Conservation (phyloP, 2,797 vertebrate species). For the Pithecia hirsuta region DNA sequence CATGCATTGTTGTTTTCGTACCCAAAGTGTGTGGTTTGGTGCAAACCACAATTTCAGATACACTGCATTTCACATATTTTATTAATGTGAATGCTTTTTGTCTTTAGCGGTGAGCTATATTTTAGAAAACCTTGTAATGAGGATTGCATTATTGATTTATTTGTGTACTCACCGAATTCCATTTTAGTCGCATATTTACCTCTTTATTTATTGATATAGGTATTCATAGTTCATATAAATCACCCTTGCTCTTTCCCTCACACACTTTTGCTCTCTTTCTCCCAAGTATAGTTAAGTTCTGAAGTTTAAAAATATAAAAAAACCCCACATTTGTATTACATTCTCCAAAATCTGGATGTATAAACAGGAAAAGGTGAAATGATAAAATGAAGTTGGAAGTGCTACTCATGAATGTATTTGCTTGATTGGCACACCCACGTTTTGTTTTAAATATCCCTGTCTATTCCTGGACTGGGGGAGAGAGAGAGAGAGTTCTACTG, state of each 20-base stretch:
- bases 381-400: background rate
- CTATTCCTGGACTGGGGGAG: slow-evolving; percentile 9
- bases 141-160: background rate
- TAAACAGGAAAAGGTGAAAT: slow-evolving; percentile 20
- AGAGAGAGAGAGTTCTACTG: slow-evolving; percentile 45
- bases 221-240: background rate
- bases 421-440: slow-evolving; percentile 31
- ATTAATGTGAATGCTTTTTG: background rate
- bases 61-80: background rate
- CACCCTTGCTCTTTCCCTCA: background rate
- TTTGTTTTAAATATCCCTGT: slow-evolving; percentile 17
- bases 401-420: slow-evolving; percentile 31
- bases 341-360: background rate
- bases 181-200: background rate
- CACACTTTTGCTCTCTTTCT: background rate
- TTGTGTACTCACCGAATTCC: background rate
- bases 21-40: background rate
- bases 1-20: background rate
- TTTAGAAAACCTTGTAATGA: background rate
- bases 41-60: background rate
- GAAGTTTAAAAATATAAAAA: slow-evolving; percentile 6
- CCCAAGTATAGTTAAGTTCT: background rate
- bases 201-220: background rate
- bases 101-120: background rate
- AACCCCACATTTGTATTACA: background rate